These are phyloP conservation scores for Himalopsyche kuldschensis DNA, from an alignment of 2,888 invertebrate genomes.

Conservation along the genomic window DNA sequence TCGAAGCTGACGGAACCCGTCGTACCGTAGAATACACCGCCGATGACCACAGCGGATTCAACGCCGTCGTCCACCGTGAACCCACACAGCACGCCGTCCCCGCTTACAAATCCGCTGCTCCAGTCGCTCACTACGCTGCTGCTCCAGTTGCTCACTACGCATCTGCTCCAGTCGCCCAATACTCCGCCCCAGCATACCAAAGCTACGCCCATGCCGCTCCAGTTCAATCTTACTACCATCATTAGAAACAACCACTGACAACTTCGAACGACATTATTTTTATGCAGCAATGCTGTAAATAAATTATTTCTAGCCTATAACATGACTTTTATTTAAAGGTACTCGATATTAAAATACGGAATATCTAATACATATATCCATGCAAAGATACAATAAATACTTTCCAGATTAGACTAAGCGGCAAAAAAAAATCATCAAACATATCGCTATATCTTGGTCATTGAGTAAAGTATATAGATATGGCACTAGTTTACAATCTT, in stretches of 20 bases:
- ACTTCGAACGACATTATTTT: background rate
- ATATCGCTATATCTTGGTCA: too few relatives aligned
- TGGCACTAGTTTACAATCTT: too few relatives aligned
- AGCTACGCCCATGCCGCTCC: constrained; percentile 16
- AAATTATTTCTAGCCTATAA: background rate
- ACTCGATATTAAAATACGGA: too few relatives aligned
- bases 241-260: background rate
- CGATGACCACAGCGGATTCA: constrained; percentile 53
- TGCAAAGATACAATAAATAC: too few relatives aligned
- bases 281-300: background rate
- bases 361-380: too few relatives aligned
- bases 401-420: too few relatives aligned
- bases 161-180: constrained; percentile 33
- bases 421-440: too few relatives aligned
- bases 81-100: constrained; percentile 31
- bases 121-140: constrained; percentile 16
- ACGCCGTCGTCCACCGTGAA: constrained; percentile 54
- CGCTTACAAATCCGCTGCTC: background rate
- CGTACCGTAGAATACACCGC: constrained; percentile 56
- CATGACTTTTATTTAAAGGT: background rate
- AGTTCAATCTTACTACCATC: constrained; percentile 22
- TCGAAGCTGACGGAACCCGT: constrained; percentile 54
- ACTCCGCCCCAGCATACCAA: background rate
- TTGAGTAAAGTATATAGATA: too few relatives aligned
- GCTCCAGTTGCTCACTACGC: constrained; percentile 25